A percentile compares a stretch with the other conserved stretches of the same genome.
phyloP scores from a whole-genome alignment of 1,140 invertebrate species.

The Polyergus mexicanus region DNA sequence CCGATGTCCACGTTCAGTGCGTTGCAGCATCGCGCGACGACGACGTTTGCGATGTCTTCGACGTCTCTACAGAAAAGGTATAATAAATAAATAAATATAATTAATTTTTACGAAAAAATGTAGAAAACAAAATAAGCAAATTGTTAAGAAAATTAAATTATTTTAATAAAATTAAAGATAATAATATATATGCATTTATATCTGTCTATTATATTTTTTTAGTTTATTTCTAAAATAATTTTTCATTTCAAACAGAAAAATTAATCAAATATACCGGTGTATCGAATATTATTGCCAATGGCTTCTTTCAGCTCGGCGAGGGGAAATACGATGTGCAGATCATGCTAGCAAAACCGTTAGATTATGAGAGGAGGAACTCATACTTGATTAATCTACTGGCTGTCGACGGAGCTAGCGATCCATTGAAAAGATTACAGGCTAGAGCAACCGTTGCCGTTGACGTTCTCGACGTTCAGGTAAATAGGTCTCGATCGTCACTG shows the following conservation, averaged over 20 bases:
- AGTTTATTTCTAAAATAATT: not conserved
- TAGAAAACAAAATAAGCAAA: not conserved
- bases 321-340: conserved; percentile 91
- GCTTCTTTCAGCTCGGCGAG: conserved; percentile 87
- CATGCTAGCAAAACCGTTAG: conserved; percentile 88
- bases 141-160: not conserved
- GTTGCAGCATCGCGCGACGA: conserved; percentile 87
- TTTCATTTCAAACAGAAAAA: not conserved
- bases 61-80: conserved; percentile 89
- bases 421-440: conserved; percentile 87
- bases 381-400: conserved; percentile 91
- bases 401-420: conserved; percentile 88
- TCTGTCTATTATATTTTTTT: too few relatives aligned
- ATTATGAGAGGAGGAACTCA: conserved; percentile 91
- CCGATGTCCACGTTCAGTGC: conserved; percentile 90
- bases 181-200: not conserved
- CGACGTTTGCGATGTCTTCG: conserved; percentile 91
- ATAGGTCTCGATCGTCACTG: conserved; percentile 63
- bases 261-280: not conserved
- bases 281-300: not conserved
- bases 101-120: not conserved
- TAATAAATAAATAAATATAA: conserved; percentile 30
- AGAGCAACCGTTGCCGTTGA: conserved; percentile 91
- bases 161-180: not conserved
- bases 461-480: conserved; percentile 91